phyloP scores from a whole-genome alignment of 2,888 invertebrate genomes.

The Pandemis cinnamomeana region DNA sequence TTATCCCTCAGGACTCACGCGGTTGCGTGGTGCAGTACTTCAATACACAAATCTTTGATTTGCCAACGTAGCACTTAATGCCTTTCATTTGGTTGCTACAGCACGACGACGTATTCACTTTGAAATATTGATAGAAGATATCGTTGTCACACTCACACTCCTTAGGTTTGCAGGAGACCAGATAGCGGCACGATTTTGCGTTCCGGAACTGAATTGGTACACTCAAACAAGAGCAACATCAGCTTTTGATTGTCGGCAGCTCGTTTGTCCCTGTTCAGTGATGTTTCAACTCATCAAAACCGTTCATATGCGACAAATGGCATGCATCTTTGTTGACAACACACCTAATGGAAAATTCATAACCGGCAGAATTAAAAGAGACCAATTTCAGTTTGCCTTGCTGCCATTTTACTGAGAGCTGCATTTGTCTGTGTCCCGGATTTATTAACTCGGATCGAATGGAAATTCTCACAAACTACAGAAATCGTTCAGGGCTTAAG shows the following conservation, averaged over 20 bases:
- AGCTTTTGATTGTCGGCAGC: constrained; percentile 59
- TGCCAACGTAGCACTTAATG: constrained; percentile 37
- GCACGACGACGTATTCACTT: neutral
- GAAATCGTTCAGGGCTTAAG: neutral
- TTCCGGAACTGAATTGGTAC: neutral
- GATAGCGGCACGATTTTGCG: neutral
- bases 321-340: constrained; percentile 49
- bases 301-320: constrained; percentile 43
- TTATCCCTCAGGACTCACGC: neutral
- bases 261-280: constrained; percentile 54
- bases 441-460: constrained; percentile 16
- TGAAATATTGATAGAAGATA: neutral
- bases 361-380: constrained; percentile 30
- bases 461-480: constrained; percentile 8
- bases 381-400: constrained; percentile 33
- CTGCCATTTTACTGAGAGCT: constrained; percentile 17
- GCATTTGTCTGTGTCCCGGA: constrained; percentile 12
- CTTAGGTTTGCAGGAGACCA: neutral
- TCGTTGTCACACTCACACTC: neutral
- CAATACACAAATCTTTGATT: constrained; percentile 50
- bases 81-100: constrained; percentile 10
- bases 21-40: constrained; percentile 6
- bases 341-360: constrained; percentile 52
- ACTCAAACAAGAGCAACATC: constrained; percentile 52
- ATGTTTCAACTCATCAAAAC: constrained; percentile 51